Evolutionary conservation across 2,888 invertebrate species (phyloP).

Genomic region (Oxyscelio sp.): DNA sequence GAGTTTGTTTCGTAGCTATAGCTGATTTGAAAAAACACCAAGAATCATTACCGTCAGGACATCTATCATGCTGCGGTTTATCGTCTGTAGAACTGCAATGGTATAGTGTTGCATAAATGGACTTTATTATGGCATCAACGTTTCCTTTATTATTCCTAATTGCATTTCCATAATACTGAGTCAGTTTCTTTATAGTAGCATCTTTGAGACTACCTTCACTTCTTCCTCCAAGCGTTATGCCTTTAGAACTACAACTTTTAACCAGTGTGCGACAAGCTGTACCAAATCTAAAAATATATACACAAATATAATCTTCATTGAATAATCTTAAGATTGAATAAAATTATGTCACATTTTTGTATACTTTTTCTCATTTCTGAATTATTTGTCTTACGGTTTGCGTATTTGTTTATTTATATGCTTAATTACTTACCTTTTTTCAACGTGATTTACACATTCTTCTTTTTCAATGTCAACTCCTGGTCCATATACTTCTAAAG

Average conservation of each 20-base stretch:
- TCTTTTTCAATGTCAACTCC: background rate
- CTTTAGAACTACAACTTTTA: background rate
- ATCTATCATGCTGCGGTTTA: background rate
- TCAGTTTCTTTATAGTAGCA: background rate
- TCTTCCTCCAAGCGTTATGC: background rate
- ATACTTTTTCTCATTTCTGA: no score
- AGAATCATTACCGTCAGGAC: no score
- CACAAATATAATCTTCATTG: background rate
- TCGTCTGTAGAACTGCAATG: background rate
- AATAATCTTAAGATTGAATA: no score
- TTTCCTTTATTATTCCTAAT: background rate
- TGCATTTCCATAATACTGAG: no score
- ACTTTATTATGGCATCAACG: background rate
- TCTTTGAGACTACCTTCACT: background rate
- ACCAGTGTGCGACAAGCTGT: background rate
- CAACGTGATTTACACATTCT: slow-evolving; percentile 20
- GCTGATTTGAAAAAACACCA: no score
- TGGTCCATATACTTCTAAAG: slow-evolving; percentile 1
- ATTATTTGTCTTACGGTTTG: no score
- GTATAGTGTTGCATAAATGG: background rate
- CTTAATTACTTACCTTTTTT: slow-evolving; percentile 6
- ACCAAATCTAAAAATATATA: background rate
- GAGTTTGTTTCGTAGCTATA: background rate
- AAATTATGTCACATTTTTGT: no score
- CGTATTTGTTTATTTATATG: background rate